phyloP scores from a whole-genome alignment of 64 coral and sea anemone species.

The Dendronephthya gigantea region DNA sequence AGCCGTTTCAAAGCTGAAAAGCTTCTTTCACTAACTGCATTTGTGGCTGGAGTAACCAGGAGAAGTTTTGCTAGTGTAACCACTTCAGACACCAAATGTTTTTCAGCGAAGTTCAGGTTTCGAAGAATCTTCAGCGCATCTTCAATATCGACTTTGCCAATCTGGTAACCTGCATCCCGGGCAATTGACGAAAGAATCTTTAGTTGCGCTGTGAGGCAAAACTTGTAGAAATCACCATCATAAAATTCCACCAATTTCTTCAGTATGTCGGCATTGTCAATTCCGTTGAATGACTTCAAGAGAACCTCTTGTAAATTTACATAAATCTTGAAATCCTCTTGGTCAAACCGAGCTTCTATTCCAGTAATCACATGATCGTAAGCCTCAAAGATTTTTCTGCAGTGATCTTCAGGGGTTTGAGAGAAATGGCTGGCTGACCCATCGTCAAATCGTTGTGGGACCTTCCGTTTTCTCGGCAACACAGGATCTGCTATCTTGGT shows the following conservation, averaged over 20 bases:
- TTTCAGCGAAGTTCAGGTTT: constrained; percentile 8
- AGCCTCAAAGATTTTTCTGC: constrained; percentile 36
- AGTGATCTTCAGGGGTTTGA: constrained; percentile 53
- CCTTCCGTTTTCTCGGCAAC: constrained; percentile 51
- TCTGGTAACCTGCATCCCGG: constrained; percentile 32
- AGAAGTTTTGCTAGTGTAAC: constrained; percentile 5
- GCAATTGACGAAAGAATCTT: constrained; percentile 40
- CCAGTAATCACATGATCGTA: constrained; percentile 43
- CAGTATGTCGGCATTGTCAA: constrained; percentile 42
- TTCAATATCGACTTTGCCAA: constrained; percentile 28
- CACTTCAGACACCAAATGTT: background rate
- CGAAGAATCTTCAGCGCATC: constrained; percentile 36
- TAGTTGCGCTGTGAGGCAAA: constrained; percentile 39
- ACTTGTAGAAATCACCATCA: constrained; percentile 41
- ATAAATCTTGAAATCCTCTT: constrained; percentile 59
- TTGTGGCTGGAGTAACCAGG: too few relatives aligned
- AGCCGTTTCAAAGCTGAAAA: too few relatives aligned
- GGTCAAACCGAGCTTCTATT: constrained; percentile 43
- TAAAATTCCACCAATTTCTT: constrained; percentile 43
- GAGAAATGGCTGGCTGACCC: constrained; percentile 37
- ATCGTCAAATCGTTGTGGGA: constrained; percentile 26
- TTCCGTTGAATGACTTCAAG: constrained; percentile 35
- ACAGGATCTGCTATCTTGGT: constrained; percentile 8
- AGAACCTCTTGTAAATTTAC: constrained; percentile 55
- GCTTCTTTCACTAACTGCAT: too few relatives aligned